Percentiles rank a stretch among this genome's conserved stretches.
phyloP scores from a whole-genome alignment of 2,113 vertebrate species.

The Cacatua alba region DNA sequence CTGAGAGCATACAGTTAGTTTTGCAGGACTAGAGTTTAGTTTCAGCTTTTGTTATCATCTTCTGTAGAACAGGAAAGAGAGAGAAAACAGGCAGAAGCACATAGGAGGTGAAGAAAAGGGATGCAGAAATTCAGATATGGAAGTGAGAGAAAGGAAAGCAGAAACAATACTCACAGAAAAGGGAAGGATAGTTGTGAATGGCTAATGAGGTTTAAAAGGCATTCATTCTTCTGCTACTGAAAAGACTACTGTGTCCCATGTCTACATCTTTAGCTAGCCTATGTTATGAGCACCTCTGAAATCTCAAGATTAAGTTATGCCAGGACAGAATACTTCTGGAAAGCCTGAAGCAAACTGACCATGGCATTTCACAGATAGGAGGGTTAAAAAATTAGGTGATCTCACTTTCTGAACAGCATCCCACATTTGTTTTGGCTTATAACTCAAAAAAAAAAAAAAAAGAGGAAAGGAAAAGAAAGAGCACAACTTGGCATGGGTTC shows the following conservation, averaged over 20 bases:
- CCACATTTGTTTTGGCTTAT: background rate
- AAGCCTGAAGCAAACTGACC: background rate
- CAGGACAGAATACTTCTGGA: background rate
- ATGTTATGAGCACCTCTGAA: background rate
- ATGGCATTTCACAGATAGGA: background rate
- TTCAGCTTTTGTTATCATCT: background rate
- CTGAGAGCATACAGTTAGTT: background rate
- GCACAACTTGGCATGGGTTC: background rate
- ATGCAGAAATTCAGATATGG: background rate
- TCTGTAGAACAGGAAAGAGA: background rate
- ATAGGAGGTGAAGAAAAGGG: background rate
- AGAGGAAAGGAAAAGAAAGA: background rate
- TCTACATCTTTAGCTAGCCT: background rate
- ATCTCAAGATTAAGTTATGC: background rate
- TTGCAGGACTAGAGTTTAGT: background rate
- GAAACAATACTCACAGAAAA: background rate
- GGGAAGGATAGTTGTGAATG: background rate
- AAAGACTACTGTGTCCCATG: background rate
- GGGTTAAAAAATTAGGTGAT: background rate
- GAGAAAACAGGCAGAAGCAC: background rate
- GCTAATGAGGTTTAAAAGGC: background rate
- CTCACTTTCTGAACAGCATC: slow-evolving; percentile 3
- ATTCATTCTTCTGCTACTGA: background rate
- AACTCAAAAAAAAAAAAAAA: background rate
- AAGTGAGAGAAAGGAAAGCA: background rate